phyloP scores from a whole-genome alignment of 2,797 vertebrate species.

The Neosilurus hyrtlii region DNA sequence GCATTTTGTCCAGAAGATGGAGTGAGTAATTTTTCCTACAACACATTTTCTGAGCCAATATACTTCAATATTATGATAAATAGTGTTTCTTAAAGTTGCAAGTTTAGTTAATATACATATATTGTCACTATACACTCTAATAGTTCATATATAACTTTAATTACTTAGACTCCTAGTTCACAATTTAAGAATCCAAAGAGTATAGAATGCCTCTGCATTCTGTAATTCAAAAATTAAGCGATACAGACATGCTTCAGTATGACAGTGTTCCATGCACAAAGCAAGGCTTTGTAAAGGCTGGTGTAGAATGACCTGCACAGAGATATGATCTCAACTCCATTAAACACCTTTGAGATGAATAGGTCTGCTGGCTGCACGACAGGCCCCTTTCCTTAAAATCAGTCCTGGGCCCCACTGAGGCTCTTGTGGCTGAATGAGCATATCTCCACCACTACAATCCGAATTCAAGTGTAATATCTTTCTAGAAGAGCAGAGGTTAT shows the following conservation, averaged over 20 bases:
- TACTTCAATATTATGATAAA: too few relatives aligned
- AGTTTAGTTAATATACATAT: neutral
- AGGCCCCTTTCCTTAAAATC: neutral
- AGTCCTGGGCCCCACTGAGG: neutral
- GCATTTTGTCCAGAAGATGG: slow-evolving; percentile 40
- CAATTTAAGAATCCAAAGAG: neutral
- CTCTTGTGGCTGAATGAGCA: neutral
- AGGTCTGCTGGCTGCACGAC: neutral
- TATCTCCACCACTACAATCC: neutral
- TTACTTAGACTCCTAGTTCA: neutral
- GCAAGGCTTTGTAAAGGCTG: neutral
- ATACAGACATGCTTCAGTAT: neutral
- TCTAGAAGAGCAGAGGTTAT: neutral
- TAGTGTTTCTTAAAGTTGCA: neutral
- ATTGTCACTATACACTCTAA: neutral
- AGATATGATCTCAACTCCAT: neutral
- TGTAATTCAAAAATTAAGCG: neutral
- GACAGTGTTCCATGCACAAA: neutral
- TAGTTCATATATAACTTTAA: too few relatives aligned
- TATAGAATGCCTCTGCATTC: neutral
- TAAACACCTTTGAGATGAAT: neutral
- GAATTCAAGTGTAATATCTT: neutral
- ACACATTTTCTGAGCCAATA: neutral
- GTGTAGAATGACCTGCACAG: neutral
- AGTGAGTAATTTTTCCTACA: slow-evolving; percentile 23